Conservation (phyloP, 2,113 vertebrate genomes). For the Mugil cephalus region DNA sequence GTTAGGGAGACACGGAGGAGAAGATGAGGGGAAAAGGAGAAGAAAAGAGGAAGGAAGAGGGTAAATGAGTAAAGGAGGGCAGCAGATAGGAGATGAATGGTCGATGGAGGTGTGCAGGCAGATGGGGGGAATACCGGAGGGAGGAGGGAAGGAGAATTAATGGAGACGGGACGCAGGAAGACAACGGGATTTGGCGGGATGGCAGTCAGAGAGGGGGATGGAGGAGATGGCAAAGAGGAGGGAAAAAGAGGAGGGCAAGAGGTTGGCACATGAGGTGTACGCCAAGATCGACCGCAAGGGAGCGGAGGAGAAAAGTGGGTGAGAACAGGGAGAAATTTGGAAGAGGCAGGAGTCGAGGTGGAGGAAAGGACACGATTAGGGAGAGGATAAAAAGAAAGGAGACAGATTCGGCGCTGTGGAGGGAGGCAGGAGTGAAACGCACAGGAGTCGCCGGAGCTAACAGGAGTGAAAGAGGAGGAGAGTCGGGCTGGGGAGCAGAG, state of each 20-base stretch:
- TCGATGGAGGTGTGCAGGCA: slow-evolving; percentile 1
- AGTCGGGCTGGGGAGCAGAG: slow-evolving; percentile 58
- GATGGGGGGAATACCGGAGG: slow-evolving; percentile 1
- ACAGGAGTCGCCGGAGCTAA: slow-evolving; percentile 46
- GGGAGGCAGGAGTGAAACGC: slow-evolving; percentile 29
- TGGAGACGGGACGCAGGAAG: background rate
- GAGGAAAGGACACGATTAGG: background rate
- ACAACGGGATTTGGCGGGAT: slow-evolving; percentile 7
- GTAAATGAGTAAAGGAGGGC: background rate
- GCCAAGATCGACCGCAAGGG: too few species aligned
- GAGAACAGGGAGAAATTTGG: background rate
- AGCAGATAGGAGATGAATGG: slow-evolving; percentile 22
- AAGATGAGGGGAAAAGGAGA: background rate
- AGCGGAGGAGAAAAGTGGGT: background rate
- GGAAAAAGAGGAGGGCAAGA: background rate
- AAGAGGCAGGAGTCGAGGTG: background rate
- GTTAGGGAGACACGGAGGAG: background rate
- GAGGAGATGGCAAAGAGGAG: background rate
- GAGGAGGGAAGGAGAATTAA: background rate
- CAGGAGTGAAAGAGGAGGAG: slow-evolving; percentile 36
- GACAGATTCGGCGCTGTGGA: background rate
- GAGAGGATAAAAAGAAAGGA: background rate
- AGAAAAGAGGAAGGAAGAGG: background rate
- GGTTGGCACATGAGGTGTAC: too few species aligned
- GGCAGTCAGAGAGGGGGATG: background rate